Evolutionary conservation across 2,797 vertebrate genomes (phyloP), one percentile per base, ranked within the genome.

Genomic region (Enteromius argenteus): DNA sequence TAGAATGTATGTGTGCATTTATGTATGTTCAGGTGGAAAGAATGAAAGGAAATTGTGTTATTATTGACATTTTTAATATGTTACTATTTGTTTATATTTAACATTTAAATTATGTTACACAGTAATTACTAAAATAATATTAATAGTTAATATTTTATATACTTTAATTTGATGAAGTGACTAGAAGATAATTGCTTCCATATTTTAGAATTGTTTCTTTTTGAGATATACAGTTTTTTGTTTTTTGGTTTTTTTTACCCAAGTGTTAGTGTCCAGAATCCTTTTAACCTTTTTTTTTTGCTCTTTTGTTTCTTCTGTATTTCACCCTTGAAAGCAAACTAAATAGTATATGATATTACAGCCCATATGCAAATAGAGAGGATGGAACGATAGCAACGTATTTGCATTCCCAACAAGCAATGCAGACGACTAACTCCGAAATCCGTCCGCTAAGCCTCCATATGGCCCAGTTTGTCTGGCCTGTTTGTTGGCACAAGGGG

Each of bases 391-490:
- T 58, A 46, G 46, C 23, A 83, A 30, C 39, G n/a, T 64, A 49
- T 37, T 66, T 42, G 27, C 9, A n/a, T 81, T 80, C 19, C 37
- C 21, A n/a, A 60, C 21, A 80, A 85, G 27, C 58, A 82, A 42
- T 42, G n/a, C 72, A 72, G 46, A 79, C 44, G 49, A 64, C 15
- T 84, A 80, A 68, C 42, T 74, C 56, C 0, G 32, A 69, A 80
- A 69, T 84, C 73, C 42, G 23, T 79, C 64, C 1, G 68, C 42
- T 69, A 71, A 87, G 58, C 68, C 15, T 68, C 82, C 86, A 89
- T 87, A 86, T 87, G 84, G 85, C 64, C 67, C 76, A 14, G 78
- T 83, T 86, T 89, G 84, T 85, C 79, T 84, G 82, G 68, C 66
- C 64, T 86, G 75, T 62, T 53, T 85, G 42, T n/a, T 68, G 75